Evolutionary conservation across 1,140 invertebrate genomes (phyloP), one percentile per base, ranked within the genome.

Genomic region (Andrena cerasifolii): DNA sequence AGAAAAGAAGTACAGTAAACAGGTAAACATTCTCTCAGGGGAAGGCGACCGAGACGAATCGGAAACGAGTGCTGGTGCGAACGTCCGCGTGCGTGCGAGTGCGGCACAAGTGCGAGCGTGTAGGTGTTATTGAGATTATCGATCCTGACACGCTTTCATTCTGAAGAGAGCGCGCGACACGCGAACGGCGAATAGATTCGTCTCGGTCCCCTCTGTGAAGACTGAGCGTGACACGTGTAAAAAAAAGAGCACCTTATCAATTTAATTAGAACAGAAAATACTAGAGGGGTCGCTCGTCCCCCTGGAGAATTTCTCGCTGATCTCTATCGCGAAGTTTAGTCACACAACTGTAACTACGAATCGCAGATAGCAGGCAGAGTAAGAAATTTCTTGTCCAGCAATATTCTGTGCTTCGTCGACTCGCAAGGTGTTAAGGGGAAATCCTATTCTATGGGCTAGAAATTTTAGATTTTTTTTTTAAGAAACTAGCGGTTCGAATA

Each of bases 261-360:
- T 65, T 40, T 53, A 43, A 66, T 75, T 45, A 56, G 49, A 66
- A 1, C 10, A 5, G 31, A 10, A 33, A 53, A 33, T 66, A 7
- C 12, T n/a, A 28, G n/a, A 24, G 6, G 6, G 1, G 28, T 7
- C 2, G 12, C 31, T 24, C 12, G n/a, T 33, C 24, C 24, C n/a
- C 10, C n/a, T 0, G 0, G 0, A 33, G 12, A 47, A 28, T 28
- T 31, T 66, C 45, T 51, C 3, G 51, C 16, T n/a, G 10, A 43
- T n/a, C 12, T 12, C 4, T 5, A 40, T 5, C 36, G n/a, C 14
- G 4, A 21, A 6, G 33, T 7, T 24, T 36, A 36, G 36, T 53
- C 14, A 49, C 7, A 49, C 18, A 33, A 51, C n/a, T n/a, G 26
- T 67, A 18, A 26, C n/a, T n/a, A n/a, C n/a, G n/a, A n/a, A n/a